Evolutionary conservation across 2,113 vertebrate species (phyloP).

Genomic region (Serinus canaria): DNA sequence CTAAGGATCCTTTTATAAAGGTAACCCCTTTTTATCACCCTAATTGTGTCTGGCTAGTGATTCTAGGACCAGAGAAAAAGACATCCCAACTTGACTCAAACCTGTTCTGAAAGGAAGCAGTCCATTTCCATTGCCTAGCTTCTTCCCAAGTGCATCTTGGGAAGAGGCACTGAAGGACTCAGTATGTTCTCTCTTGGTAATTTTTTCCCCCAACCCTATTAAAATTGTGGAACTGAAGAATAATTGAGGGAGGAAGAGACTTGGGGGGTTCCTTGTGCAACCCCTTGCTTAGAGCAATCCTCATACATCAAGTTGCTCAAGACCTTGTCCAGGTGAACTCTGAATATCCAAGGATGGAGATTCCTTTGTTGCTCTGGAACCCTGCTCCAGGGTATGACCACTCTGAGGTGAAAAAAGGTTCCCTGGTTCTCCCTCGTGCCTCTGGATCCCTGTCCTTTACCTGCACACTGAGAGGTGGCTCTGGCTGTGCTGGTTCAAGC

Average conservation of each 20-base stretch:
- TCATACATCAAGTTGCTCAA: not conserved
- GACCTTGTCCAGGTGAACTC: not conserved
- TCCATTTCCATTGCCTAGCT: not conserved
- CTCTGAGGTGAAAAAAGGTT: not conserved
- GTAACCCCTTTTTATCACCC: not conserved
- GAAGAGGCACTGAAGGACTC: not conserved
- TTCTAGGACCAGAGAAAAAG: not conserved
- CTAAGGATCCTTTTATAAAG: not conserved
- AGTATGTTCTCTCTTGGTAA: not conserved
- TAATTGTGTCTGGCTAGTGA: fast-evolving
- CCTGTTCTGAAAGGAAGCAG: not conserved
- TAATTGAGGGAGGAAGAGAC: not conserved
- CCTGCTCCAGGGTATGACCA: not conserved
- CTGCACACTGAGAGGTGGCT: fast-evolving
- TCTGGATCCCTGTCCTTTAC: not conserved
- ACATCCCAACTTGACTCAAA: not conserved
- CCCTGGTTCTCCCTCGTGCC: not conserved
- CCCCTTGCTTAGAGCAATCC: not conserved
- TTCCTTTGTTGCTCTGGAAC: not conserved
- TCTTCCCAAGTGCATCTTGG: not conserved
- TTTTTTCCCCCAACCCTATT: not conserved
- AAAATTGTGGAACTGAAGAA: not conserved
- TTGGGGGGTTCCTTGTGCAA: not conserved
- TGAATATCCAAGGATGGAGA: not conserved
- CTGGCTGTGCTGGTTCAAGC: not conserved